These are phyloP conservation scores for Ascidia mentula DNA, from an alignment of 23 tunicate genomes.

Conservation along the genomic window DNA sequence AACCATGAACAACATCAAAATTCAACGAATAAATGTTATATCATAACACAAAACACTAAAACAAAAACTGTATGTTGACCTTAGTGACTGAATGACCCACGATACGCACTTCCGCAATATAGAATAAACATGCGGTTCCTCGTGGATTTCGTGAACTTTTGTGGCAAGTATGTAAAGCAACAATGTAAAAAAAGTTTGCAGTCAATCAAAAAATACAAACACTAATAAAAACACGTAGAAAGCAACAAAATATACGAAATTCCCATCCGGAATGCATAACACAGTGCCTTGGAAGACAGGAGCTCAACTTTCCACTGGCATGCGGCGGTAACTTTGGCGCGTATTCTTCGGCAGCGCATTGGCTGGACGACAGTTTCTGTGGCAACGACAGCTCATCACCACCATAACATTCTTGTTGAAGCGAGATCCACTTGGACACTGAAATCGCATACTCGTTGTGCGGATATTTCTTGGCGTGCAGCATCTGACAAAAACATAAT, in stretches of 20 bases:
- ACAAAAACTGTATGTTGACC: too few species aligned
- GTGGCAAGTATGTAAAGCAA: too few species aligned
- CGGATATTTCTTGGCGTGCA: conserved; percentile 60
- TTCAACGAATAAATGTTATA: too few species aligned
- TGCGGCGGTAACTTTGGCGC: not conserved
- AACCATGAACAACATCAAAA: too few species aligned
- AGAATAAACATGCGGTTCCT: too few species aligned
- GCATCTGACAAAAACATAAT: conserved; percentile 57
- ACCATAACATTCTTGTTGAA: conserved; percentile 41
- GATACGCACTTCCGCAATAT: too few species aligned
- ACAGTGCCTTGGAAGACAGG: not conserved
- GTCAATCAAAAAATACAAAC: not conserved
- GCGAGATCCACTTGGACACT: conserved; percentile 32
- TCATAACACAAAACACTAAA: too few species aligned
- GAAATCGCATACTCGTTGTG: conserved; percentile 39
- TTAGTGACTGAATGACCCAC: too few species aligned
- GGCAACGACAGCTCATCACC: conserved; percentile 36
- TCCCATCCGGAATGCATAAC: not conserved
- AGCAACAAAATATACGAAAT: too few species aligned
- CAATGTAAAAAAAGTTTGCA: too few species aligned
- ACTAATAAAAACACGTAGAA: not conserved
- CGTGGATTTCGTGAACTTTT: too few species aligned
- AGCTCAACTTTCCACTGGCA: conserved; percentile 5
- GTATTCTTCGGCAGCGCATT: not conserved
- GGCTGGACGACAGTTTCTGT: conserved; percentile 11